Evolutionary conservation across 1,140 invertebrate species (phyloP).

Genomic region (Drosophila athabasca): DNA sequence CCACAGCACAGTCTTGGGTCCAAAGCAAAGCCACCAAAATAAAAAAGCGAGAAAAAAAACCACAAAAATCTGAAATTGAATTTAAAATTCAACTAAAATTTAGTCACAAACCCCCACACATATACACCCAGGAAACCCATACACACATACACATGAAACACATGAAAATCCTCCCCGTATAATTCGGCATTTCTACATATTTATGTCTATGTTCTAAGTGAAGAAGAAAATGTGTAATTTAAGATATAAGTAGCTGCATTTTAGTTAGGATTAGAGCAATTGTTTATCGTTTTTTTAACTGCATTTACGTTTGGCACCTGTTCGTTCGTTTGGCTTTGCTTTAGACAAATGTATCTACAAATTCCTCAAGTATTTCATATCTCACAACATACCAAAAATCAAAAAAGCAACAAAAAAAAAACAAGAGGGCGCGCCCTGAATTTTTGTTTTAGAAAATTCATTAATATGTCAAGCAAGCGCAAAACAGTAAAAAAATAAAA

Average conservation of each 20-base stretch:
- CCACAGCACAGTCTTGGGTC: constrained; percentile 9
- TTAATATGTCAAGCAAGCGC: constrained; percentile 61
- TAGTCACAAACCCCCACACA: constrained; percentile 29
- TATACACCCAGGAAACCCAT: constrained; percentile 18
- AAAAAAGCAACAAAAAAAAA: constrained; percentile 25
- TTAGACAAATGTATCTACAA: constrained; percentile 43
- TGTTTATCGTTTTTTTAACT: constrained; percentile 44
- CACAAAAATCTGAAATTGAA: constrained; percentile 59
- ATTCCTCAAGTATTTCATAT: constrained; percentile 64
- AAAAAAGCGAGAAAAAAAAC: constrained; percentile 1
- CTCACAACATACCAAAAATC: constrained; percentile 55
- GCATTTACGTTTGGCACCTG: constrained; percentile 60
- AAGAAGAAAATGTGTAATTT: constrained; percentile 35
- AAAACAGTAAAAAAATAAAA: constrained; percentile 37
- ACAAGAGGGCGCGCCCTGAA: constrained; percentile 53
- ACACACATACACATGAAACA: constrained; percentile 33
- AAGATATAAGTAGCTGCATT: constrained; percentile 49
- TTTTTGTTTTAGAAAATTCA: constrained; percentile 80
- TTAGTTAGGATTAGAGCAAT: constrained; percentile 51
- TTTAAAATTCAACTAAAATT: constrained; percentile 60
- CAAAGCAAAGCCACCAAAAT: constrained; percentile 52
- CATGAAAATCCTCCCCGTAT: neutral
- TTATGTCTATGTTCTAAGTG: constrained; percentile 45
- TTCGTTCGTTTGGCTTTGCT: constrained; percentile 50
- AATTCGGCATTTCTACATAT: constrained; percentile 23